These are phyloP conservation scores for Dicyrtoma fusca DNA, from an alignment of 2,888 invertebrate genomes.

Conservation along the genomic window DNA sequence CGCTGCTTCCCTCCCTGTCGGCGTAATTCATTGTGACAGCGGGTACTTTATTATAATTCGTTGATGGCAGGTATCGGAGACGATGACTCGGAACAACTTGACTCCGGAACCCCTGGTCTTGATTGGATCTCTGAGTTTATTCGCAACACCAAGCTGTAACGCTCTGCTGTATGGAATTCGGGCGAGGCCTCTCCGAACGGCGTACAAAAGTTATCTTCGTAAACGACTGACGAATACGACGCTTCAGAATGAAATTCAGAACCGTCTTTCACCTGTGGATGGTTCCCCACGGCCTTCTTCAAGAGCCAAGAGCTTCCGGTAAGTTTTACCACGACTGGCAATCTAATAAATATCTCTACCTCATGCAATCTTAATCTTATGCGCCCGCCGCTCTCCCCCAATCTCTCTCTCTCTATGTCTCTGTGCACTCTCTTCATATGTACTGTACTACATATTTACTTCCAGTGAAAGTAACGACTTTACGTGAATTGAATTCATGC, in stretches of 20 bases:
- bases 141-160: slow-evolving; percentile 52
- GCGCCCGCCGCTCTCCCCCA: background rate
- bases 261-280: slow-evolving; percentile 57
- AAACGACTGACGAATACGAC: slow-evolving; percentile 56
- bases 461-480: too few relatives aligned
- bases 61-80: slow-evolving; percentile 33
- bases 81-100: slow-evolving; percentile 27
- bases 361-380: background rate
- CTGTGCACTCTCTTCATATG: too few relatives aligned
- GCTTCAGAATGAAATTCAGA: slow-evolving; percentile 56
- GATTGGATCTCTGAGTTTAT: slow-evolving; percentile 51
- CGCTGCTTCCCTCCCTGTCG: background rate
- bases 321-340: slow-evolving; percentile 29
- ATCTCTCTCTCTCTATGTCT: background rate
- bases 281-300: slow-evolving; percentile 56
- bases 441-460: too few relatives aligned
- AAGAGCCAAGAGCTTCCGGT: slow-evolving; percentile 56
- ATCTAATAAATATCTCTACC: background rate
- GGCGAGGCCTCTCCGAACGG: slow-evolving; percentile 53
- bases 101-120: slow-evolving; percentile 48
- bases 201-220: slow-evolving; percentile 55
- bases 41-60: background rate
- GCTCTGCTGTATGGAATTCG: slow-evolving; percentile 55
- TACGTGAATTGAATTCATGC: too few relatives aligned
- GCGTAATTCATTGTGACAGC: background rate